Base-by-base conservation (phyloP, 2,797 vertebrate genomes). In the Paratrypauchen microcephalus region DNA sequence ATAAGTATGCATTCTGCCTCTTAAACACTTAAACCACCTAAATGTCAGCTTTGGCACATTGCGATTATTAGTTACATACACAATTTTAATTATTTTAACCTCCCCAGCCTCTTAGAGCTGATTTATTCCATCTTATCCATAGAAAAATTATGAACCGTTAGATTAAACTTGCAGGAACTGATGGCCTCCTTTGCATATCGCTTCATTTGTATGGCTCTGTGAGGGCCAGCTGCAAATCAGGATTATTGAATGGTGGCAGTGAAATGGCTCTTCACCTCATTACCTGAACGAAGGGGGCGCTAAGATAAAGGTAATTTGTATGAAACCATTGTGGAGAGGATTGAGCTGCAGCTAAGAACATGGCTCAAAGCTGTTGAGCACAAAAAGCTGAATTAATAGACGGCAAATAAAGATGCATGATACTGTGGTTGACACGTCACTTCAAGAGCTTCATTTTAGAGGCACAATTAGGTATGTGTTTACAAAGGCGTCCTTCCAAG, bases 1-100 rank as follows among this genome's bases (percentile, higher is more conserved):
- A 85, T 50, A 75, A 81, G 75, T 47, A 75, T 4, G 45, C 54
- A 66, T 79, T 77, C 74, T 56, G 62, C 77, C 48, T 66, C 65
- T 70, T 69, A 83, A 84, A 71, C 65, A 52, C 8, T 74, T 2
- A 28, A 73, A 74, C 68, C 56, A 3, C 4, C 67, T 39, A 66
- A 63, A 68, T 68, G 47, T 65, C 19, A 30, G 62, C 62, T 50
- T 50, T 11, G 39, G 23, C 52, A 21, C 63, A 73, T 57, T 55
- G 18, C 39, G 28, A 41, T 78, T 54, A 55, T 55, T 67, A 6
- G 63, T 50, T 60, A 63, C 61, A 69, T 76, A 30, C n/a, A 76
- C 71, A 69, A 69, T 52, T 32, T 56, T 58, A 48, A 69, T 79
- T 26, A 71, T 66, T 59, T 69, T 28, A 57, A 69, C 61, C 47